Percentiles rank a stretch among this genome's conserved stretches.
These are phyloP conservation scores for Sceloporus tristichus DNA, from an alignment of 2,113 vertebrate genomes.

Conservation along the genomic window DNA sequence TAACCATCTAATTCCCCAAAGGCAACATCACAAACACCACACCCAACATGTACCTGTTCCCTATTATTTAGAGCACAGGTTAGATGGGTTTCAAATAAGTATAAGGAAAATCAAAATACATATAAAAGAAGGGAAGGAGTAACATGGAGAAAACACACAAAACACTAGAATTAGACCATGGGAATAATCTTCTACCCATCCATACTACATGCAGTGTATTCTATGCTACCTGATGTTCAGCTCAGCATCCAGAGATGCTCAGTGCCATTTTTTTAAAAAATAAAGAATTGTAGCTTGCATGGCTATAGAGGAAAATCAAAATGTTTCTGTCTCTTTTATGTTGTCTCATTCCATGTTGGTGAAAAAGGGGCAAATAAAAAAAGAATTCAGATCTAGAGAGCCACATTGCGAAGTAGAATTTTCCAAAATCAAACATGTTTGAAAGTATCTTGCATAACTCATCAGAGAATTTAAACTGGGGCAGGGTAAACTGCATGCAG, in stretches of 20 bases:
- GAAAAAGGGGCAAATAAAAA: neutral
- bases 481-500: neutral
- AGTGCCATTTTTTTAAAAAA: neutral
- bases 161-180: neutral
- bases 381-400: neutral
- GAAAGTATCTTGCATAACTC: neutral
- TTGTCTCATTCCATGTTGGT: neutral
- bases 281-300: neutral
- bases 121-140: neutral
- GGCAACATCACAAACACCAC: neutral
- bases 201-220: neutral
- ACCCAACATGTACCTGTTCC: neutral
- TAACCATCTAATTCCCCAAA: neutral
- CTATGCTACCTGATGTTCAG: neutral
- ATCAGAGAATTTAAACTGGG: neutral
- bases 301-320: neutral
- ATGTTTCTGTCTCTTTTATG: neutral
- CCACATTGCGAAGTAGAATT: neutral
- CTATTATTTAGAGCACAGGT: neutral
- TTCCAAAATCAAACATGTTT: neutral
- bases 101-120: neutral
- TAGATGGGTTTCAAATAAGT: neutral
- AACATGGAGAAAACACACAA: neutral
- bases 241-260: neutral
- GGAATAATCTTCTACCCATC: neutral